Base-by-base conservation (phyloP, 30 jellyfish, hydroid and myxozoan genomes). In the Cassiopea xamachana region DNA sequence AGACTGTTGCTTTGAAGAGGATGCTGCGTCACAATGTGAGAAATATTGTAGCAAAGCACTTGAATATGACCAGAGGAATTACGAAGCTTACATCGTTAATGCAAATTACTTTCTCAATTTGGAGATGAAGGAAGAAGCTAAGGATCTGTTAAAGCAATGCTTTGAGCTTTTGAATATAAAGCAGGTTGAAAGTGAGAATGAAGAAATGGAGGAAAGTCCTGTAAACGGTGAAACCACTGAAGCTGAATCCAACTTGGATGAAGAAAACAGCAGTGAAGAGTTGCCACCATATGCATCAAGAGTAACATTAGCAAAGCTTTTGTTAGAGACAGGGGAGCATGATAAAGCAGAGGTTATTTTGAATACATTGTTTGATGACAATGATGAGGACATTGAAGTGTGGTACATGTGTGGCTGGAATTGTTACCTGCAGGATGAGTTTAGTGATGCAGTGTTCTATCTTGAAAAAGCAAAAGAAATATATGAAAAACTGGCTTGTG, bases 371-470 rank as follows among this genome's bases (percentile, higher is more conserved):
- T 48, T 92, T 15, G 97, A 81, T 55, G 98, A 90, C 88, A 87
- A 92, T 87, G 99, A 96, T 69, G 98, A 92, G 60, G 99, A 96
- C 90, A 67, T 92, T 39, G 93, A 97, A 68, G 88, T 93, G 2
- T 92, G 98, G 98, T 92, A 96, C 77, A 86, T 93, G 86, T 83
- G 89, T 46, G 99, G 98, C 27, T 81, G 91, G 76, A 90, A 92
- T 44, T 83, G 87, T 58, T 79, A 17, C 62, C 51, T 92, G 48
- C 79, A 77, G 68, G 90, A 89, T 19, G 95, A 92, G 46, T 67
- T 75, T 48, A 90, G 80, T 27, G 96, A 90, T 76, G 92, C 98
- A 6, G 84, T 80, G 64, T 75, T 87, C 79, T 92, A 87, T 77
- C 82, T 96, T 79, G 91, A 60, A 27, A 88, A 92, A 73, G 98